Evolutionary conservation across 1,140 invertebrate genomes (phyloP), one percentile per base, ranked within the genome.

Genomic region (Nomia melanderi): DNA sequence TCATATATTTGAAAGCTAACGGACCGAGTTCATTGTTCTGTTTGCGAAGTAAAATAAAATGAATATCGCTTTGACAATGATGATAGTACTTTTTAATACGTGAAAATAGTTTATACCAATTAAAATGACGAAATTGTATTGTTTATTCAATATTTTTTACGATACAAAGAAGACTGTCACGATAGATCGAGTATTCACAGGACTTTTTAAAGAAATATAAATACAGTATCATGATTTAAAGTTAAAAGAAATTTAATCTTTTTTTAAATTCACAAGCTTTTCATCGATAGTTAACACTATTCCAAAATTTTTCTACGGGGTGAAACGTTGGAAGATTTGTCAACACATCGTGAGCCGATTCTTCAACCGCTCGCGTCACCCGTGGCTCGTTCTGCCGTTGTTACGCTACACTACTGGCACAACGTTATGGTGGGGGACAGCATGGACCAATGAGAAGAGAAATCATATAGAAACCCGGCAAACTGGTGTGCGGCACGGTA

Each of bases 401-500:
- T 69, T 50, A 27, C 11, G 65, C 23, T 85, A 88, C 86, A 86
- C 36, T 72, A 83, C 81, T 82, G 86, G 74, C 54, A n/a, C 27
- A 27, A 57, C 3, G 6, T 53, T 60, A 67, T 25, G 41, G 44
- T 41, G 44, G 66, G 74, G 70, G 27, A 3, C 14, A 62, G 77
- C 23, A 64, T 17, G 53, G 53, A 65, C 86, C 79, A 79, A 86
- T 85, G 77, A 57, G 65, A 71, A 44, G 25, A 31, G 60, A 64
- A 66, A 60, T 64, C 27, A 50, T 14, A 59, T 33, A 25, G 17
- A 72, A 53, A 77, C 57, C 74, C 67, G 75, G 75, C 64, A 79
- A 85, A 81, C 83, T 80, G 84, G 79, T 79, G 84, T 83, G 77
- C 86, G 77, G 83, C 82, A 88, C 80, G 81, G 85, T 79, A 83